These are phyloP conservation scores for Hypotaenidia philippensis DNA, from an alignment of 2,797 vertebrate genomes.

Conservation along the genomic window DNA sequence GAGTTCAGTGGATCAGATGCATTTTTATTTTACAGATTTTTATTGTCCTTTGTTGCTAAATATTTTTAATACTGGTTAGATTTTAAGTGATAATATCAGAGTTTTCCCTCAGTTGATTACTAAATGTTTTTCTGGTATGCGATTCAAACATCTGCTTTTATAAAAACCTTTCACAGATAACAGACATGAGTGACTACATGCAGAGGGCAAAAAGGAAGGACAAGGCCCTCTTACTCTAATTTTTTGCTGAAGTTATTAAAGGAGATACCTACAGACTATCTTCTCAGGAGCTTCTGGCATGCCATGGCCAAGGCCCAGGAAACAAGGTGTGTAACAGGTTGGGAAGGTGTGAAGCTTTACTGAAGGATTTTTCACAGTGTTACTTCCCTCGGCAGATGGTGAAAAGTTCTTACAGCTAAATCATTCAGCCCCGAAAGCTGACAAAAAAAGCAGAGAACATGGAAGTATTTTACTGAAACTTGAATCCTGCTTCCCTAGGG, in stretches of 20 bases:
- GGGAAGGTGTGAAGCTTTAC: not conserved
- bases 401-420: not conserved
- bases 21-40: not conserved
- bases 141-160: not conserved
- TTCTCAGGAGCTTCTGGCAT: not conserved
- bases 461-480: not conserved
- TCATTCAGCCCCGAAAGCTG: not conserved
- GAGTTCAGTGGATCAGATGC: not conserved
- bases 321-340: not conserved
- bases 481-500: not conserved
- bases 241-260: not conserved
- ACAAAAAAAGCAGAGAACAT: not conserved
- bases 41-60: not conserved
- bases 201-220: not conserved
- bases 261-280: not conserved
- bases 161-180: not conserved
- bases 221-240: not conserved
- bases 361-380: rapidly evolving
- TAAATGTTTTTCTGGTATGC: not conserved
- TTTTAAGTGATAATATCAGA: not conserved
- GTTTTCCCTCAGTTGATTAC: not conserved
- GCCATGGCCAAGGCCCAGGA: not conserved
- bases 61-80: not conserved
- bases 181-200: not conserved
- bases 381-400: not conserved